Percentiles rank a stretch among this genome's conserved stretches.
These are phyloP conservation scores for Chiridota heheva DNA, from an alignment of 35 echinoderm and acorn worm species.

Conservation along the genomic window DNA sequence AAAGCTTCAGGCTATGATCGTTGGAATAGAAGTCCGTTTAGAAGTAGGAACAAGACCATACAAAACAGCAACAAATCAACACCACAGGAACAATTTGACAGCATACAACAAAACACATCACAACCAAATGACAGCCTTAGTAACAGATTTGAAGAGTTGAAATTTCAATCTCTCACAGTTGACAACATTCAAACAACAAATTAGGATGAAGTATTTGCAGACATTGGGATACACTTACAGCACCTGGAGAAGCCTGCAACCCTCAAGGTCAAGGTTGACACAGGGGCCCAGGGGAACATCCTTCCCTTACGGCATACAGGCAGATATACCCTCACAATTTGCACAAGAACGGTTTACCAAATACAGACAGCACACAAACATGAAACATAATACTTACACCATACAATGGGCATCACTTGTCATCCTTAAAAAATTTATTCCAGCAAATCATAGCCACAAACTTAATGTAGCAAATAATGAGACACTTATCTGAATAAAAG, in stretches of 20 bases:
- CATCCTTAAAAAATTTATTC: too few species aligned
- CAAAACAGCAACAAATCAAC: too few species aligned
- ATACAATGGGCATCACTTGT: too few species aligned
- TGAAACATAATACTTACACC: background rate
- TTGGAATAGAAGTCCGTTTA: too few species aligned
- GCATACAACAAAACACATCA: too few species aligned
- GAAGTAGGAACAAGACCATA: too few species aligned
- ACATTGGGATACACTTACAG: background rate
- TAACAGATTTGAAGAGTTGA: background rate
- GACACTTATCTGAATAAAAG: too few species aligned
- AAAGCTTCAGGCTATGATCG: too few species aligned
- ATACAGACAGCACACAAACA: background rate
- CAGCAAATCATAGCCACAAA: too few species aligned
- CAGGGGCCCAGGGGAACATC: slow-evolving; percentile 13
- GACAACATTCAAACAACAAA: background rate
- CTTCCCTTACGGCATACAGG: background rate
- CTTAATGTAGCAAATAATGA: too few species aligned
- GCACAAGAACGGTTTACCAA: background rate
- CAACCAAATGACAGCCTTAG: too few species aligned
- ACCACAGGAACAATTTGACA: too few species aligned
- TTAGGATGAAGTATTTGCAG: slow-evolving; percentile 13
- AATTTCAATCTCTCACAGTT: slow-evolving; percentile 19
- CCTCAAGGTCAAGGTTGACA: slow-evolving; percentile 50
- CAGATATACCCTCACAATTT: background rate
- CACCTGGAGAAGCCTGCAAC: background rate